phyloP scores from a whole-genome alignment of 1,140 invertebrate species.

The Tetramorium parvispinum region DNA sequence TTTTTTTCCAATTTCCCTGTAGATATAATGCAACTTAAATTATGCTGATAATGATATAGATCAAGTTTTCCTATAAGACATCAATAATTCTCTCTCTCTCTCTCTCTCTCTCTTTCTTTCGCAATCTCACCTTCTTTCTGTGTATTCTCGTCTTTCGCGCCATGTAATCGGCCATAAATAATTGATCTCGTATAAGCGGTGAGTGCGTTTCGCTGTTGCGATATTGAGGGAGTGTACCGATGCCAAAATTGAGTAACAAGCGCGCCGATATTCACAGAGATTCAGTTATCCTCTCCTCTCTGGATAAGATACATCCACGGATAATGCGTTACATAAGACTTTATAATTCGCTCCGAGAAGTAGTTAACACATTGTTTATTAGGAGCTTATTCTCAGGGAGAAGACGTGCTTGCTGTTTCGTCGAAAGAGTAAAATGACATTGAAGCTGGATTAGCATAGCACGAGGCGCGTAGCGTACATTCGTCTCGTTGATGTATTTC shows the following conservation, averaged over 20 bases:
- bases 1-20: no score
- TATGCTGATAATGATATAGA: neutral
- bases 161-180: conserved; percentile 1
- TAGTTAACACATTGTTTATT: conserved; percentile 25
- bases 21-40: neutral
- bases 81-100: neutral
- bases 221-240: neutral
- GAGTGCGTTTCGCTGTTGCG: conserved; percentile 27
- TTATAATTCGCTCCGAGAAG: neutral
- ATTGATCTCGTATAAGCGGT: conserved; percentile 12
- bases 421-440: conserved; percentile 33
- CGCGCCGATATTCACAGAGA: neutral
- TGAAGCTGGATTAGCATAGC: conserved; percentile 25
- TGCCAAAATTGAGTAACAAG: conserved; percentile 27
- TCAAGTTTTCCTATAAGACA: neutral
- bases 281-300: neutral
- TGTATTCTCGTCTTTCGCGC: neutral
- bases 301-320: neutral
- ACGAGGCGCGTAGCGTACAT: neutral
- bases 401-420: no score
- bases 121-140: neutral
- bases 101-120: neutral
- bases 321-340: conserved; percentile 5
- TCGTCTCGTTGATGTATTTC: conserved; percentile 31
- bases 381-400: neutral